Conservation (phyloP, 2,113 vertebrate genomes). For the Ctenodactylus gundi region DNA sequence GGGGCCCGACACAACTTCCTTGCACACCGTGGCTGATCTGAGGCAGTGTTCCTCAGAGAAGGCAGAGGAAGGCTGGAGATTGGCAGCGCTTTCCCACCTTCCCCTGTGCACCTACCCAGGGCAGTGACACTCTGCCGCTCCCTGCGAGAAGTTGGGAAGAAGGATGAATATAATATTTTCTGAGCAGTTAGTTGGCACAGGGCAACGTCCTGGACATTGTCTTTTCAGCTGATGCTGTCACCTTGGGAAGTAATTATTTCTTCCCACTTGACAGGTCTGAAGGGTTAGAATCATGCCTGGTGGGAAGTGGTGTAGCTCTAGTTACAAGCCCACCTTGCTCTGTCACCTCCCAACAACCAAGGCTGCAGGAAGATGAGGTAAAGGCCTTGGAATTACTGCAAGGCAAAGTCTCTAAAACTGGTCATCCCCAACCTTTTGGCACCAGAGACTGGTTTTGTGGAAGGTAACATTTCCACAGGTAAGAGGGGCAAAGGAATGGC, state of each 20-base stretch:
- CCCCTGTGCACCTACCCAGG: not conserved
- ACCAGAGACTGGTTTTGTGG: too few relatives aligned
- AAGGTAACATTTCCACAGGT: too few relatives aligned
- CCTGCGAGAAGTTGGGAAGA: not conserved
- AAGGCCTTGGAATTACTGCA: not conserved
- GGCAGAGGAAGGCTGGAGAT: not conserved
- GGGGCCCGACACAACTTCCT: slow-evolving; percentile 28
- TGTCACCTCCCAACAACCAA: not conserved
- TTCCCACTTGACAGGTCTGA: not conserved
- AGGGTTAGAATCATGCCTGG: not conserved
- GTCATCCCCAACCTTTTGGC: too few relatives aligned
- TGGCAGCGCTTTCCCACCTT: not conserved
- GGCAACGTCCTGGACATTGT: not conserved
- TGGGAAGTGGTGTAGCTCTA: not conserved
- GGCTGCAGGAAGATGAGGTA: not conserved
- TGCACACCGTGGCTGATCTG: slow-evolving; percentile 9
- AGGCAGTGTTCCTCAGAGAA: not conserved
- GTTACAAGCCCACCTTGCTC: not conserved
- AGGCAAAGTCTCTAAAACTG: too few relatives aligned
- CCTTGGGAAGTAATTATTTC: not conserved
- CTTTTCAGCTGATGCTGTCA: not conserved
- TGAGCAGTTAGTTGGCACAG: not conserved
- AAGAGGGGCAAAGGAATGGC: too few relatives aligned
- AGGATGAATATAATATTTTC: not conserved
- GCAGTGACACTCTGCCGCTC: not conserved